Percentiles rank a stretch among this genome's conserved stretches.
phyloP scores from a whole-genome alignment of 2,113 vertebrate species.

The Cryptomyrus ogoouensis region DNA sequence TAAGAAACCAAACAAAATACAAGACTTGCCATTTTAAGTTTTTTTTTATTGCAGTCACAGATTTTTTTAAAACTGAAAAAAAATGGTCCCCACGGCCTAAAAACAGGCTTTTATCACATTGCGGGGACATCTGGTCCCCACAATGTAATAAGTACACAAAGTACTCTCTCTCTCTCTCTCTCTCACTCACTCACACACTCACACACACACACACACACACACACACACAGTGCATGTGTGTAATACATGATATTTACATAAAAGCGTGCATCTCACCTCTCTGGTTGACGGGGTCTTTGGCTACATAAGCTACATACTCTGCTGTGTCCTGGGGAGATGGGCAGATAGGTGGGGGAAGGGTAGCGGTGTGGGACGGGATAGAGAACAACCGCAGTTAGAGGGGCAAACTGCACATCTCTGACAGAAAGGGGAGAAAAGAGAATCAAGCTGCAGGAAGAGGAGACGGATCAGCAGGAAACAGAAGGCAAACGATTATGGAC shows the following conservation, averaged over 20 bases:
- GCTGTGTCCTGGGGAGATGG: constrained; percentile 59
- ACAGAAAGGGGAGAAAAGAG: neutral
- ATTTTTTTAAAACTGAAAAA: neutral
- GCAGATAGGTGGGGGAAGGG: constrained; percentile 30
- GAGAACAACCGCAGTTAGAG: neutral
- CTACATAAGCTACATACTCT: constrained; percentile 80
- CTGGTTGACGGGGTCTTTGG: constrained; percentile 98
- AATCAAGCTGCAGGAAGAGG: constrained; percentile 21
- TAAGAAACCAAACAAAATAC: neutral
- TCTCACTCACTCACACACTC: neutral
- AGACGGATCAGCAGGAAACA: neutral
- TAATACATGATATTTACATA: neutral
- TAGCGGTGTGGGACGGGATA: neutral
- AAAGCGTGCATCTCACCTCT: constrained; percentile 71
- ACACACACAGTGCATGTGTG: neutral
- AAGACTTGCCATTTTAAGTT: no score
- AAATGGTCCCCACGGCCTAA: neutral
- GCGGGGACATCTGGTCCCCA: neutral
- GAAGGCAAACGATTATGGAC: neutral
- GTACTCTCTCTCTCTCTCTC: neutral
- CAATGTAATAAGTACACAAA: neutral
- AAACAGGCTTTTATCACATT: neutral
- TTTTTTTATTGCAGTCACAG: no score
- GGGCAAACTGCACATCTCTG: constrained; percentile 11
- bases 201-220: neutral